A percentile compares a stretch with the other conserved stretches of the same genome.
Conservation (phyloP, 2,797 vertebrate species). For the Melanotaenia parkinsoni region DNA sequence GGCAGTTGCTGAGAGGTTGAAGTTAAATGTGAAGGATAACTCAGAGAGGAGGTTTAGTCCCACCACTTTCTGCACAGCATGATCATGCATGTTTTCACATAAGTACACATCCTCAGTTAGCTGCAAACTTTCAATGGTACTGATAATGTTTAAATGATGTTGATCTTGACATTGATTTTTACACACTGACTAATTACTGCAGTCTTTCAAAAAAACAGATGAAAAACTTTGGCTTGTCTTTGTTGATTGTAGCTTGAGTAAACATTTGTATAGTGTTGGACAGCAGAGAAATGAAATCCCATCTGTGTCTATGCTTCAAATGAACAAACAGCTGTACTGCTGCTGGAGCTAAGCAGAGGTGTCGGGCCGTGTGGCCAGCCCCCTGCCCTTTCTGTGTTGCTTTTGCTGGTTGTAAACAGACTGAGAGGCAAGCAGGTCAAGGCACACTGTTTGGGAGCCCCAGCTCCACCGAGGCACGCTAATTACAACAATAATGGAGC, state of each 20-base stretch:
- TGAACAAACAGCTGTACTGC: constrained; percentile 78
- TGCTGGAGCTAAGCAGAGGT: constrained; percentile 60
- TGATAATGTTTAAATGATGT: constrained; percentile 31
- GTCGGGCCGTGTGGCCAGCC: constrained; percentile 61
- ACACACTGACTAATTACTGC: constrained; percentile 33
- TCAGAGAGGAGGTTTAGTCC: constrained; percentile 22
- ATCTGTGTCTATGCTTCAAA: constrained; percentile 67
- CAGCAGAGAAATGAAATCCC: constrained; percentile 60
- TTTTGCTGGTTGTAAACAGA: constrained; percentile 72
- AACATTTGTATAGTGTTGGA: constrained; percentile 62
- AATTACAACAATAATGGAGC: constrained; percentile 84
- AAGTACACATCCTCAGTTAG: constrained; percentile 16
- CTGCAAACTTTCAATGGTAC: constrained; percentile 25
- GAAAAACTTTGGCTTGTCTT: constrained; percentile 32
- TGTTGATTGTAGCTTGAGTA: constrained; percentile 48
- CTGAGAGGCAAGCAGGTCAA: constrained; percentile 76
- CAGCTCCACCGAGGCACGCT: constrained; percentile 65
- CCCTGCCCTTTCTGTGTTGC: constrained; percentile 71
- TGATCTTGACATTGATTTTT: constrained; percentile 44
- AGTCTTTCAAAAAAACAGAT: constrained; percentile 35
- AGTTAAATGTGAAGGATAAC: constrained; percentile 52
- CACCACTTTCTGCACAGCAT: constrained; percentile 16
- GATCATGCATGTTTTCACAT: constrained; percentile 22
- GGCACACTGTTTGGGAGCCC: constrained; percentile 68
- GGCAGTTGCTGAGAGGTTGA: constrained; percentile 55